Base-by-base conservation (phyloP, 2,113 vertebrate species). In the Corythoichthys intestinalis region DNA sequence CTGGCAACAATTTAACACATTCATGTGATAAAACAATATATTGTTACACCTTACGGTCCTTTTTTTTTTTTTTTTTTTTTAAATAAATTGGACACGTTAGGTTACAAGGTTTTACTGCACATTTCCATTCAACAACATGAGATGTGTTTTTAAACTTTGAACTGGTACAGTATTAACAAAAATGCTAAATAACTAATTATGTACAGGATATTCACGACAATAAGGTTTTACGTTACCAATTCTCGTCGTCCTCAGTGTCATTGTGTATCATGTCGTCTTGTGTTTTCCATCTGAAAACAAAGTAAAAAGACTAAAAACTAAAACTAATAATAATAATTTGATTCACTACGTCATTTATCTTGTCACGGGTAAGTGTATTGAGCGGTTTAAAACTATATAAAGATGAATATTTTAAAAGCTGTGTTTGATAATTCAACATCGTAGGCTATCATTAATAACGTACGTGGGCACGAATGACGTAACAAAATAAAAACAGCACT, bases 191-290 rank as follows among this genome's bases (percentile, higher is more conserved):
- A 50, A 50, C 20, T 34, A 1, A 12, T 56, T 3, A 14, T 37
- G 11, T 58, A 34, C 14, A 14, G 56, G 4, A 14, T 2, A 37
- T 58, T 58, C 4, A 58, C 13, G 34, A 58, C 12, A 58, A 34
- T 13, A 58, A 14, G 11, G 10, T 2, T 53, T 37, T 11, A 20
- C 78, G 88, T 88, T 76, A 93, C 92, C 90, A 89, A 15, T 84
- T 82, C 35, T 83, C 88, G 79, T 88, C 86, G 74, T 37, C 76
- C 85, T 71, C 83, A 52, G 73, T 75, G 71, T 93, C 89, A 86
- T 74, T 77, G 71, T 90, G 84, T 90, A 89, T 93, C 91, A 93
- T 92, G 81, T 73, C 76, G 74, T 71, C 62, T 70, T 81, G 41
- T 76, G 56, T 78, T 86, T 86, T 70, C 85, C 91, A 91, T 92